These are phyloP conservation scores for Xiphorhynchus erythropygius DNA, from an alignment of 2,797 vertebrate genomes.

Conservation along the genomic window DNA sequence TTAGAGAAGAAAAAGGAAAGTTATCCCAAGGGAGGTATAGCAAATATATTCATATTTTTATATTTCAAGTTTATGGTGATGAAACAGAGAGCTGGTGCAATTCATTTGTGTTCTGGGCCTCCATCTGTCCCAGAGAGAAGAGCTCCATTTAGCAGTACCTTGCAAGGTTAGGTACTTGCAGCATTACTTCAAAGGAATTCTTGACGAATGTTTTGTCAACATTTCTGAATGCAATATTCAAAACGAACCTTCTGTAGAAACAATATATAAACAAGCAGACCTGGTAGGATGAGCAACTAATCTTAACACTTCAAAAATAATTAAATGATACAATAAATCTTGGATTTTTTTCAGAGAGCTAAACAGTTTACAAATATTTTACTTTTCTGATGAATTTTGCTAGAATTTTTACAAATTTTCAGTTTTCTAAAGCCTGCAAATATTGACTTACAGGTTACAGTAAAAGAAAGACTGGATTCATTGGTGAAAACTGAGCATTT, in stretches of 20 bases:
- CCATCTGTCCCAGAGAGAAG: not conserved
- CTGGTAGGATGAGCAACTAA: not conserved
- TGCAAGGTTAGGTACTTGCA: not conserved
- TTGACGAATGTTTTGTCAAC: conserved; percentile 34
- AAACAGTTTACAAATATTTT: not conserved
- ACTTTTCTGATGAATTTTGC: not conserved
- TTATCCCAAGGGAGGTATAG: not conserved
- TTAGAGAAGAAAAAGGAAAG: not conserved
- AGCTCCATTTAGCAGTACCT: not conserved
- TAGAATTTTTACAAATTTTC: not conserved
- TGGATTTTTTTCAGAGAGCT: not conserved
- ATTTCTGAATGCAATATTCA: not conserved
- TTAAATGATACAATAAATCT: not conserved
- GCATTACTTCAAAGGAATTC: conserved; percentile 33
- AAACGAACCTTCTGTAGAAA: not conserved
- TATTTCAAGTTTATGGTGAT: not conserved
- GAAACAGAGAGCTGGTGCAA: not conserved
- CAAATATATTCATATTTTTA: not conserved
- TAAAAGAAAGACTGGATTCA: not conserved
- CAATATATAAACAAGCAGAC: not conserved
- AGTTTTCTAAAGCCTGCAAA: not conserved
- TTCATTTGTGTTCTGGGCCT: not conserved
- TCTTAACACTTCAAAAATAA: not conserved
- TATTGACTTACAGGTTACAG: not conserved
- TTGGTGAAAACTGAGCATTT: not conserved